Conservation (phyloP, 2,888 invertebrate genomes). For the Trissoscelio sp. region DNA sequence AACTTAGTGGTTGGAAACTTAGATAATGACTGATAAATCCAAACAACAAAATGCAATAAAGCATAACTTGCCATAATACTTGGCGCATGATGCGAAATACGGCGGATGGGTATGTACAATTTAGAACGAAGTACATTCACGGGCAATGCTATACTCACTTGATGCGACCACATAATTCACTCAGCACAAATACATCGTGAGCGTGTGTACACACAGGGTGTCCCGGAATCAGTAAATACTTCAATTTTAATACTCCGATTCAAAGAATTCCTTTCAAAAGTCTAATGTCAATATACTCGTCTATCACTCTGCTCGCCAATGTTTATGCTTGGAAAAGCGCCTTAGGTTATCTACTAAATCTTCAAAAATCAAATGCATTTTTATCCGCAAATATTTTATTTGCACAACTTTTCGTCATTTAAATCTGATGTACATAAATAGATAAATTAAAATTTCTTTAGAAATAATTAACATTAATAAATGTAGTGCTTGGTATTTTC, state of each 20-base stretch:
- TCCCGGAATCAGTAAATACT: conserved; percentile 28
- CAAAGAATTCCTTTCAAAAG: not conserved
- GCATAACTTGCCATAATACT: conserved; percentile 45
- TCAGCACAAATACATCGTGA: conserved; percentile 23
- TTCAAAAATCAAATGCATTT: not conserved
- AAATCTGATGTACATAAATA: no score
- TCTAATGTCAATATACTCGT: conserved; percentile 5
- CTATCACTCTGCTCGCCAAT: not conserved
- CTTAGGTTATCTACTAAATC: not conserved
- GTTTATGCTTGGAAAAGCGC: not conserved
- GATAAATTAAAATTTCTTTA: no score
- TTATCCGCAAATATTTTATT: no score
- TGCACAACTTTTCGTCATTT: no score
- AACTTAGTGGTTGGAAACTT: conserved; percentile 20
- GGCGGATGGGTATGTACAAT: conserved; percentile 41
- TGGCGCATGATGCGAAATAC: conserved; percentile 40
- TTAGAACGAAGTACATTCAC: conserved; percentile 40
- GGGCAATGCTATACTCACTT: conserved; percentile 44
- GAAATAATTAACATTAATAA: no score
- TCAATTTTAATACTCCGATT: conserved; percentile 16
- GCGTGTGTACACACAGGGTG: conserved; percentile 34
- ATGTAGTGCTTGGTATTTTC: no score
- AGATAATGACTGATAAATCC: conserved; percentile 31
- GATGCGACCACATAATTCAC: conserved; percentile 56
- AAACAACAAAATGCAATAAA: conserved; percentile 40